Base-by-base conservation (phyloP, 2,113 vertebrate species). In the Baryphthengus martii region DNA sequence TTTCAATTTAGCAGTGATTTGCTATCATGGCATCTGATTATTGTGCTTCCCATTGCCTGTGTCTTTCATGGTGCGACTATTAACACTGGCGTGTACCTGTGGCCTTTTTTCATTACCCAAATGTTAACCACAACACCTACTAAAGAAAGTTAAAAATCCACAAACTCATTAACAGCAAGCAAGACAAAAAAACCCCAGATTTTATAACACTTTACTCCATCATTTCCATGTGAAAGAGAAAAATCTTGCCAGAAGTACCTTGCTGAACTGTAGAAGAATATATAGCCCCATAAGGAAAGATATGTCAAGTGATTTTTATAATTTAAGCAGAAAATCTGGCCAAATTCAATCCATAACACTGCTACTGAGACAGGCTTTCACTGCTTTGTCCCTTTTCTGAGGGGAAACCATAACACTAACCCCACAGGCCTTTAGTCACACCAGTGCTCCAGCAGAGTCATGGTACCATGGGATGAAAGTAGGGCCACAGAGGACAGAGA, bases 231-330 rank as follows among this genome's bases (percentile, higher is more conserved):
- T 81, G 65, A 95, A 92, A 93, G 61, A 82, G 62, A 58, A 35
- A 78, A 84, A 71, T 71, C 39, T 89, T 63, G 42, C 70, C 80
- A 84, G 42, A 92, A 95, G 55, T 63, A 75, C 42, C 72, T 61
- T 84, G 79, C 50, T 92, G 83, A 92, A 89, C 68, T 92, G 56
- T 7, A 84, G 68, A 96, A 96, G 40, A 92, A 95, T 77, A 95
- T 80, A 92, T 13, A 88, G 86, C 37, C 55, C 72, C 65, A 74
- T 0, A 66, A 74, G 68, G 68, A 80, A 91, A 73, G 42, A 85
- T 76, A 91, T 63, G 88, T 95, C 86, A 95, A 74, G 33, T 71
- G 50, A 49, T 55, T 95, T 93, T 93, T 95, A 92, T 31, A 85
- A 85, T 45, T 80, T 85, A 70, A 89, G 72, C 50, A 90, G 75